phyloP scores from a whole-genome alignment of 2,888 invertebrate species.

The Stenichneumon culpator region DNA sequence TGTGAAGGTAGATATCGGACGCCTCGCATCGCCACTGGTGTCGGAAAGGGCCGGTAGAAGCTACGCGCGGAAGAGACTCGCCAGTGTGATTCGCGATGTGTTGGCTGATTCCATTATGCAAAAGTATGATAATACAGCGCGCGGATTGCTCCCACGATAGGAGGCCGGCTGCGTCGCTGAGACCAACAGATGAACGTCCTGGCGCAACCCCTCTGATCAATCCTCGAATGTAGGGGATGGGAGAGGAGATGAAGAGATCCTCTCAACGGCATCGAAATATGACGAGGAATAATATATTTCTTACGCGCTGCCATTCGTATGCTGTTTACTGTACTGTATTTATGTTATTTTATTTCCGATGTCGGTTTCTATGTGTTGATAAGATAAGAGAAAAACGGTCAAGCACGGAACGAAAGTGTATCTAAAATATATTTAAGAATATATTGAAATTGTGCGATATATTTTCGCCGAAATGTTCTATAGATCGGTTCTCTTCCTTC shows the following conservation, averaged over 20 bases:
- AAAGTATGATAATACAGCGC: conserved; percentile 80
- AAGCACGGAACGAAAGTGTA: background rate
- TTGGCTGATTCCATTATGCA: conserved; percentile 81
- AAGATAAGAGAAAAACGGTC: background rate
- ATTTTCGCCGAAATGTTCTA: too few species aligned
- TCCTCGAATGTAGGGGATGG: conserved; percentile 58
- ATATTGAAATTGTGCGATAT: too few species aligned
- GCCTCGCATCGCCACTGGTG: background rate
- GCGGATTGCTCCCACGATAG: conserved; percentile 22
- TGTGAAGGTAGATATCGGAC: background rate
- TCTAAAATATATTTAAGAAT: too few species aligned
- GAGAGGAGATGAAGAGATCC: conserved; percentile 11
- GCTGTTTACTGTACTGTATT: background rate
- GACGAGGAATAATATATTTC: conserved; percentile 59
- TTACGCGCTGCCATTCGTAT: conserved; percentile 14
- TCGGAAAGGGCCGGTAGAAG: conserved; percentile 1
- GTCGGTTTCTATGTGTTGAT: background rate
- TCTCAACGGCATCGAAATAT: conserved; percentile 29
- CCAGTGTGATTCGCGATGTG: conserved; percentile 57
- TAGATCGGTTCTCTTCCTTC: too few species aligned
- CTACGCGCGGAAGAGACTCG: conserved; percentile 1
- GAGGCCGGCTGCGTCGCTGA: conserved; percentile 57
- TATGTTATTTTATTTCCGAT: background rate
- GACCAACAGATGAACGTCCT: conserved; percentile 76
- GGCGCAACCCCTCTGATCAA: conserved; percentile 75